Conservation (phyloP, 2,888 invertebrate genomes). For the Temnothorax unifasciatus region DNA sequence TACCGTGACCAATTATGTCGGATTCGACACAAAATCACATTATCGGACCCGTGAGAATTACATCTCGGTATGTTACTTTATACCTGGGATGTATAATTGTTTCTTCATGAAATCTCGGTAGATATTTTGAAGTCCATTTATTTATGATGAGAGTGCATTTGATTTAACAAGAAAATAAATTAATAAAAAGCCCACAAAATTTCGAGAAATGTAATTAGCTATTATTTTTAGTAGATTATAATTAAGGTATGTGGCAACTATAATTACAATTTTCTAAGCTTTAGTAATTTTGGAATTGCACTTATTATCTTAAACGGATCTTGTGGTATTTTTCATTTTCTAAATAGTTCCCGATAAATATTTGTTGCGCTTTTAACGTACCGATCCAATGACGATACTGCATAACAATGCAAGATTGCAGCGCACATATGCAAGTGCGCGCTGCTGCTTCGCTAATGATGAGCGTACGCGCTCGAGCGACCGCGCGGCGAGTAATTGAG, state of each 20-base stretch:
- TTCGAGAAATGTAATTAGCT: background rate
- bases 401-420: constrained; percentile 37
- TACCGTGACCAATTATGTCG: constrained; percentile 62
- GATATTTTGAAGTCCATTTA: background rate
- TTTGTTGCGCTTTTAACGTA: constrained; percentile 5
- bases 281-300: background rate
- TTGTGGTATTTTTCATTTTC: background rate
- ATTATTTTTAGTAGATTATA: background rate
- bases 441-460: constrained; percentile 58
- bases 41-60: constrained; percentile 64
- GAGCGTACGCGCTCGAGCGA: constrained; percentile 55
- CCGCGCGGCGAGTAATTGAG: constrained; percentile 70
- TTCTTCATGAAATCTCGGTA: constrained; percentile 1
- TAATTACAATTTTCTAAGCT: background rate
- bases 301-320: background rate
- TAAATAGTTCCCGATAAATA: background rate
- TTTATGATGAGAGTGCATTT: background rate
- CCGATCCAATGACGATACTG: constrained; percentile 36
- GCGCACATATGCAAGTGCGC: constrained; percentile 51
- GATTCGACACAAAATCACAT: constrained; percentile 70
- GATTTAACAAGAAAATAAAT: background rate
- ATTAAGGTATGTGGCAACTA: background rate
- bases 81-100: background rate
- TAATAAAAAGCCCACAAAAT: background rate
- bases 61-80: constrained; percentile 35